phyloP scores from a whole-genome alignment of 2,888 invertebrate genomes.

The Gryllus longicercus region DNA sequence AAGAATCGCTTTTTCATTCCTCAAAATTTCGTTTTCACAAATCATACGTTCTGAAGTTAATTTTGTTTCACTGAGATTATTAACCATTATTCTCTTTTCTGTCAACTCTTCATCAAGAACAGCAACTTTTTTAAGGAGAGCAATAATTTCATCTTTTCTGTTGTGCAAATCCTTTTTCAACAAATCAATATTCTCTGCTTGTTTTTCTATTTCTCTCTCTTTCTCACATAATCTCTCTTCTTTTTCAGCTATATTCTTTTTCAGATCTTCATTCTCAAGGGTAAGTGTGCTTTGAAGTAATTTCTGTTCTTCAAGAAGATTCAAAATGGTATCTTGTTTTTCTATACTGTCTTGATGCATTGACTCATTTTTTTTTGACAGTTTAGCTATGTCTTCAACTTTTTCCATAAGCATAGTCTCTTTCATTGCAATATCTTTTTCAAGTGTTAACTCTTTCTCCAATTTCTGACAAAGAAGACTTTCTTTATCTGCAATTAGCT shows the following conservation, averaged over 20 bases:
- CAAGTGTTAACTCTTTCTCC: background rate
- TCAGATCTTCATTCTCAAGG: background rate
- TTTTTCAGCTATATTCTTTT: background rate
- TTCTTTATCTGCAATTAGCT: background rate
- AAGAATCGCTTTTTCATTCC: background rate
- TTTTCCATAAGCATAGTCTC: background rate
- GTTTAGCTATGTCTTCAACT: background rate
- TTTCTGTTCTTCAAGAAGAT: background rate
- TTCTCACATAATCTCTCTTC: background rate
- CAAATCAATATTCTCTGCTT: background rate
- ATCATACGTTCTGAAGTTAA: background rate
- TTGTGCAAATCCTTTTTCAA: background rate
- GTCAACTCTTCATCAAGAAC: background rate
- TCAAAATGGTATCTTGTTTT: constrained; percentile 3
- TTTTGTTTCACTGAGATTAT: background rate
- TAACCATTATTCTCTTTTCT: too few species aligned
- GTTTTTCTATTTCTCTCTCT: background rate
- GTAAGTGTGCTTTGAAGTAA: background rate
- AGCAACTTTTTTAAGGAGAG: background rate
- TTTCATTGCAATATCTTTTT: background rate
- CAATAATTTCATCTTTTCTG: background rate
- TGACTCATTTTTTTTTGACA: background rate
- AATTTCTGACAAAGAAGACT: background rate
- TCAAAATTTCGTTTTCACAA: background rate
- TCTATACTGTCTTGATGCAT: constrained; percentile 6